Percentiles rank a stretch among this genome's conserved stretches.
These are phyloP conservation scores for Burhinus oedicnemus DNA, from an alignment of 2,113 vertebrate genomes.

Conservation along the genomic window DNA sequence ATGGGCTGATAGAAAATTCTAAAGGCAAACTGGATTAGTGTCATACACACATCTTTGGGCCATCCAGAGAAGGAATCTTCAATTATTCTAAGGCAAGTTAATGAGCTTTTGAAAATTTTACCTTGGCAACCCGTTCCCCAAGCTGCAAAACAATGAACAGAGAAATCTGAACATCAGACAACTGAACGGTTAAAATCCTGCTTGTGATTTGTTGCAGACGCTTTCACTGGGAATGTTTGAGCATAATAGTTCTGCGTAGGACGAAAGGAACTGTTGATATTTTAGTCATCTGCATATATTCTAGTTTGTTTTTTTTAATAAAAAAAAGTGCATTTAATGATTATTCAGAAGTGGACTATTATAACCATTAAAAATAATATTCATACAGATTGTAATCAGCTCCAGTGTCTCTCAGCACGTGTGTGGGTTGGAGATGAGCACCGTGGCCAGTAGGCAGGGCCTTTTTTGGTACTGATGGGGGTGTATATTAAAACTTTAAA, in stretches of 20 bases:
- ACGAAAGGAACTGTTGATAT: constrained; percentile 74
- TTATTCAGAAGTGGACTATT: constrained; percentile 73
- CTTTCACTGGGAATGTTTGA: constrained; percentile 59
- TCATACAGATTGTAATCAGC: constrained; percentile 60
- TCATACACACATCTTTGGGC: background rate
- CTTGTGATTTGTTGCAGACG: constrained; percentile 37
- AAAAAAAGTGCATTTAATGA: constrained; percentile 65
- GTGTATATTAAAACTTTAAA: constrained; percentile 39
- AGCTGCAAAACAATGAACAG: constrained; percentile 37
- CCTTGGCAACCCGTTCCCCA: background rate
- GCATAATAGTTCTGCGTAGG: constrained; percentile 74
- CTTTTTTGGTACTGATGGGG: constrained; percentile 44
- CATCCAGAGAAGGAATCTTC: background rate
- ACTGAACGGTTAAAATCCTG: constrained; percentile 10
- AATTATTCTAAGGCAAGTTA: background rate
- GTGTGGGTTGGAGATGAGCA: constrained; percentile 51
- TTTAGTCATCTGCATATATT: constrained; percentile 75
- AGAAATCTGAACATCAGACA: constrained; percentile 11
- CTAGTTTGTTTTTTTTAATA: constrained; percentile 31
- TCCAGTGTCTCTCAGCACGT: background rate
- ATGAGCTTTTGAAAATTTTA: constrained; percentile 19
- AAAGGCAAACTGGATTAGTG: background rate
- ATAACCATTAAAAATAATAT: constrained; percentile 55
- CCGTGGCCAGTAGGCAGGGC: constrained; percentile 14
- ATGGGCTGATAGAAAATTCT: background rate